Evolutionary conservation across 2,113 vertebrate genomes (phyloP).

Genomic region (Lutjanus erythropterus): DNA sequence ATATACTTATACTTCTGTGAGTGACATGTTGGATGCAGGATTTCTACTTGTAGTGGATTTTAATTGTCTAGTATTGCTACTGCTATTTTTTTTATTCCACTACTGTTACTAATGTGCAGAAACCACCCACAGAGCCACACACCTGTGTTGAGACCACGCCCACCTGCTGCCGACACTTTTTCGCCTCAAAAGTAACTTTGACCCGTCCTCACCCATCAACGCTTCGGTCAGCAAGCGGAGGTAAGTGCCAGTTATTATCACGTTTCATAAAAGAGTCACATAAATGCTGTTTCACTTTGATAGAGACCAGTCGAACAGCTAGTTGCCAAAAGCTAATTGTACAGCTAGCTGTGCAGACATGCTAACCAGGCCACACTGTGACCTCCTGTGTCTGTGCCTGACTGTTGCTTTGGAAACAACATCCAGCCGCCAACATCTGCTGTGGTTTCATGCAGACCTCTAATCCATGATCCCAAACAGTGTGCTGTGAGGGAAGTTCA

Average conservation of each 20-base stretch:
- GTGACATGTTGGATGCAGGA: not conserved
- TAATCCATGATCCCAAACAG: too few species aligned
- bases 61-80: too few species aligned
- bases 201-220: not conserved
- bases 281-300: not conserved
- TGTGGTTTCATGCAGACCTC: not conserved
- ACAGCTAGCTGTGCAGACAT: slow-evolving; percentile 13
- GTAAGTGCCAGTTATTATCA: not conserved
- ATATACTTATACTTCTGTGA: too few species aligned
- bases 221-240: not conserved
- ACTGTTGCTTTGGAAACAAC: slow-evolving; percentile 9
- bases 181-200: not conserved
- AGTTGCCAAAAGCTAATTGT: not conserved
- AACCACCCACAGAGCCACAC: not conserved
- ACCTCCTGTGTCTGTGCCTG: not conserved
- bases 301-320: not conserved
- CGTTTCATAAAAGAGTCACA: not conserved
- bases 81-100: not conserved
- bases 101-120: too few species aligned
- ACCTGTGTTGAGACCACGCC: not conserved
- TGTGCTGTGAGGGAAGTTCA: too few species aligned
- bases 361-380: slow-evolving; percentile 14
- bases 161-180: not conserved
- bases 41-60: too few species aligned
- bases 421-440: slow-evolving; percentile 21